Base-by-base conservation (phyloP, 2,797 vertebrate species). In the Galago senegalensis region DNA sequence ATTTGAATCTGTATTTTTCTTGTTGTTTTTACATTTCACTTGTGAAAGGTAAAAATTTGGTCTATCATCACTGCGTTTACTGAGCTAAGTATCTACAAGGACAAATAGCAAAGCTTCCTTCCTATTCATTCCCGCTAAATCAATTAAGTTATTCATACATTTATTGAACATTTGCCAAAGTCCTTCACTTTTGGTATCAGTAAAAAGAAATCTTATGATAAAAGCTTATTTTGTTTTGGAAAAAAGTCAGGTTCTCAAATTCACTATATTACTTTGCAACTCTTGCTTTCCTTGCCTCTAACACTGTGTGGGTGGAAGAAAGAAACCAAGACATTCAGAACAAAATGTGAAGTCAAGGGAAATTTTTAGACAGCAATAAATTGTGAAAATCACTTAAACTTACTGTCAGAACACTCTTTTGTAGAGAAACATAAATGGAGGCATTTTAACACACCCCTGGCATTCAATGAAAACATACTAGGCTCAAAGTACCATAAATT, bases 251-350 rank as follows among this genome's bases (percentile, higher is more conserved):
- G 56, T 56, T 96, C 96, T 97, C 76, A 92, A 86, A 97, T 96
- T 95, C 83, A 94, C 77, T 65, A 6, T 85, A 84, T 60, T 72
- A 94, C 60, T 97, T 93, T 93, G 86, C 56, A 94, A 96, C 87
- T 95, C 91, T 93, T 98, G 87, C 89, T 95, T 96, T 85, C 75
- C 73, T 95, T 93, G 89, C 70, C 49, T 95, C 89, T 95, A 89
- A 72, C 14, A 89, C 14, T 56, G 89, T 46, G 94, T 96, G 97
- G 97, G 89, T 12, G 46, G 93, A 91, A 18, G 93, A 94, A 96
- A 96, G 87, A 97, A 97, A 97, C 29, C 69, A 95, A 97, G 96
- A 96, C 40, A 97, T 95, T 95, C 89, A 96, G 97, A 95, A 93
- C 76, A 98, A 96, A 96, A 93, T 87, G 94, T 93, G 80, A 98